Evolutionary conservation across 2,888 invertebrate genomes (phyloP).

Genomic region (Teinopalpus imperialis): DNA sequence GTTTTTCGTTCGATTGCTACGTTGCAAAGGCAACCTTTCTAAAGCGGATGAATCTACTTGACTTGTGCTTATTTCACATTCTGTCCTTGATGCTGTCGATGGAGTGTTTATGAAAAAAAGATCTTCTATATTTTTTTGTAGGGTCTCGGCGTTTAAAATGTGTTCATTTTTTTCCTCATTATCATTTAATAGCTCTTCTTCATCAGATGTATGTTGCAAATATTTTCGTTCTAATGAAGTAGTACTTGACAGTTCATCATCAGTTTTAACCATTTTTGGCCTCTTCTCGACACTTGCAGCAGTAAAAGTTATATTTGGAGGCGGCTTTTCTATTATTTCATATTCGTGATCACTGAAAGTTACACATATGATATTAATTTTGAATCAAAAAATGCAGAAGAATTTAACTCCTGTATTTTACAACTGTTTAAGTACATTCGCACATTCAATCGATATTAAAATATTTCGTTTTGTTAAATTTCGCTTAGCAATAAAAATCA

Average conservation of each 20-base stretch:
- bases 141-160: conserved; percentile 70
- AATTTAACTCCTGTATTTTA: too few relatives aligned
- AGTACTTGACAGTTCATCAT: conserved; percentile 77
- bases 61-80: conserved; percentile 84
- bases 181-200: conserved; percentile 62
- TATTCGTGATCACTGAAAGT: conserved; percentile 94
- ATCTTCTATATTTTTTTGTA: conserved; percentile 85
- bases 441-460: conserved; percentile 4
- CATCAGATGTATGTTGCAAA: conserved; percentile 75
- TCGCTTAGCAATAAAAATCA: conserved; percentile 38
- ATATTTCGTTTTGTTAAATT: too few relatives aligned
- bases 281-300: conserved; percentile 62
- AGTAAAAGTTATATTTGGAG: conserved; percentile 64
- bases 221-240: conserved; percentile 73
- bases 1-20: conserved; percentile 79
- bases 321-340: conserved; percentile 91
- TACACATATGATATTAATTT: too few relatives aligned
- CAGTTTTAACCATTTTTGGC: conserved; percentile 56
- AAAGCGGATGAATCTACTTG: conserved; percentile 86
- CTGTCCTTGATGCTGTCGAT: conserved; percentile 83
- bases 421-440: conserved; percentile 4
- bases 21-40: conserved; percentile 83
- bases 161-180: conserved; percentile 57
- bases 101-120: conserved; percentile 82
- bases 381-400: too few relatives aligned